Evolutionary conservation across 2,888 invertebrate genomes (phyloP).

Genomic region (Heliconius sara): DNA sequence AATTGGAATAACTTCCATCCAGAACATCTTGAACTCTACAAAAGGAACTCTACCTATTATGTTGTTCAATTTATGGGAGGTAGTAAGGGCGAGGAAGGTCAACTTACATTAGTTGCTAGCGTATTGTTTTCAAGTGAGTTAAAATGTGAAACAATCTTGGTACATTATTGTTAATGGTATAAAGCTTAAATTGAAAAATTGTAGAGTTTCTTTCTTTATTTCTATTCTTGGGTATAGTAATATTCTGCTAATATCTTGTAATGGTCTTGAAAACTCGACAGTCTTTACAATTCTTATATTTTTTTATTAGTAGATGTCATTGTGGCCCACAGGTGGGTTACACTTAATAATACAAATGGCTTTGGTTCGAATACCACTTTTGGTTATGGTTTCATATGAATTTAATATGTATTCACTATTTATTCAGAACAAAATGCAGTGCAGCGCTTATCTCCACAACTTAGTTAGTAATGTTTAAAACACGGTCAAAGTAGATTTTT

Average conservation of each 20-base stretch:
- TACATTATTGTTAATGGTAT: conserved; percentile 32
- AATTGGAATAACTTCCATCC: conserved; percentile 37
- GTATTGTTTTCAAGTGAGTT: conserved; percentile 29
- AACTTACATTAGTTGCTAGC: conserved; percentile 45
- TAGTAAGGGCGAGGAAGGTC: conserved; percentile 46
- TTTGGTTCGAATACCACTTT: not conserved
- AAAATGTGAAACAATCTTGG: conserved; percentile 32
- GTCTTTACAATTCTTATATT: no score
- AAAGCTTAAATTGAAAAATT: conserved; percentile 38
- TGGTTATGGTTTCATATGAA: not conserved
- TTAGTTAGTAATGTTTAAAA: not conserved
- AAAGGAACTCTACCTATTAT: conserved; percentile 18
- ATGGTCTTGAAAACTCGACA: not conserved
- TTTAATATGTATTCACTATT: not conserved
- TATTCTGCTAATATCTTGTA: not conserved
- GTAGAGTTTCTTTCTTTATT: conserved; percentile 15
- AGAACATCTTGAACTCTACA: conserved; percentile 31
- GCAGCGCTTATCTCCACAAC: not conserved
- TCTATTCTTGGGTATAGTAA: conserved; percentile 19
- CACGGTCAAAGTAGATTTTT: not conserved
- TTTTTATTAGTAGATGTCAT: not conserved
- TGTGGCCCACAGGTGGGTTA: not conserved
- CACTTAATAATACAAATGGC: no score
- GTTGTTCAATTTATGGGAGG: conserved; percentile 29
- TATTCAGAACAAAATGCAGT: not conserved